Evolutionary conservation across 2,113 vertebrate genomes (phyloP), one percentile per base, ranked within the genome.

Genomic region (Semnopithecus entellus): DNA sequence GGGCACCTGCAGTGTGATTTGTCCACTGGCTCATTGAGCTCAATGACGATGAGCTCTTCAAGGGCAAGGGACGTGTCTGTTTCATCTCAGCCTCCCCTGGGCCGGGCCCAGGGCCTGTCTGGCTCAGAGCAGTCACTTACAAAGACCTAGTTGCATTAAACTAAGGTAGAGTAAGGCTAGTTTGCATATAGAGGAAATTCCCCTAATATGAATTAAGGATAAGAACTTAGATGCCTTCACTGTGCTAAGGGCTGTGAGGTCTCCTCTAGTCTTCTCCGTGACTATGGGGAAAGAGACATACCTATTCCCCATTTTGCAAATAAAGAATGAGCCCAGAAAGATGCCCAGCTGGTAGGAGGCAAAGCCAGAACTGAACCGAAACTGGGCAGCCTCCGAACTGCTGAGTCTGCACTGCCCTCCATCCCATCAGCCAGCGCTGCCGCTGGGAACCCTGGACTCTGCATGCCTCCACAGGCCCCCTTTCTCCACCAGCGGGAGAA

Each of bases 321-420:
- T 22, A 55, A 68, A 17, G 32, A 80, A 79, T 23, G 83, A 90
- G 30, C 30, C 45, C 78, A 25, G 64, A 76, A 68, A 38, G 22
- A 50, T 0, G 12, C 20, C 22, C 0, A 1, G 73, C 52, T 23
- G 13, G 14, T 9, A 0, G 12, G 61, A 10, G 7, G 70, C 78
- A 76, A 18, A 84, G 85, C 14, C 85, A 45, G 64, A 68, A 32
- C 16, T 1, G 38, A 76, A 40, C 35, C 18, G 1, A 3, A 40
- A 45, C 13, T n/a, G 52, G 14, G 70, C 30, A 50, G 45, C 16
- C 48, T 78, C 40, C 18, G 16, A 22, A 59, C 0, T 11, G 55
- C 1, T 2, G 12, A 9, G 45, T 50, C 48, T 73, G 50, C 32
- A 22, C 12, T 64, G 43, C 32, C 43, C 78, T 78, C 7, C 0